Evolutionary conservation across 2,113 vertebrate genomes (phyloP), one percentile per base, ranked within the genome.

Genomic region (Xenopus tropicalis): DNA sequence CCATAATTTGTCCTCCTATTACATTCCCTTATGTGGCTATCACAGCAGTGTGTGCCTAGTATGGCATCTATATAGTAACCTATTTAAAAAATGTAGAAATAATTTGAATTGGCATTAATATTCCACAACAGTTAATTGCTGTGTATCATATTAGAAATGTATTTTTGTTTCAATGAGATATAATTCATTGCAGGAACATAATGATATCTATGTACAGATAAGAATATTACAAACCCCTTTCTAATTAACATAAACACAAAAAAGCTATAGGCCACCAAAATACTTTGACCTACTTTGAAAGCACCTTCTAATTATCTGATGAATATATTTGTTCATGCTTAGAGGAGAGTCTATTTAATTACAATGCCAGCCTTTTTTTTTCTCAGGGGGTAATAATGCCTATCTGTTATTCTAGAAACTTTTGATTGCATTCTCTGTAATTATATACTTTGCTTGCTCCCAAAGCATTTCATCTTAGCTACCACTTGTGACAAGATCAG

Each of bases 261-360:
- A 80, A 83, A 85, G 83, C 88, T 88, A 88, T 79, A 77, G 87
- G 87, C 86, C 83, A 79, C 83, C 80, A 90, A 87, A 85, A 83
- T 79, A 78, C 70, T 76, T 80, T 58, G 85, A 88, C 90, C 87
- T 82, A 91, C 90, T 86, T 89, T 85, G 80, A 86, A 94, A 93
- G 86, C 78, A 92, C 93, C 90, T 87, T 79, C 90, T 94, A 94
- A 95, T 95, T 93, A 95, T 88, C 91, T 90, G 77, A 88, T 91
- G 93, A 94, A 93, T 93, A 79, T 90, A 90, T 93, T 88, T 86
- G 89, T 88, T 94, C 92, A 86, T 86, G 91, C 92, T 83, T 86
- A 84, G 86, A 88, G 85, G 90, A 84, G 82, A 82, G 88, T 84
- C 88, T 86, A 86, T 89, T 89, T 94, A 93, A 94, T 90, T 93